Evolutionary conservation across 2,113 vertebrate genomes (phyloP), one percentile per base, ranked within the genome.

Genomic region (Bos javanicus): DNA sequence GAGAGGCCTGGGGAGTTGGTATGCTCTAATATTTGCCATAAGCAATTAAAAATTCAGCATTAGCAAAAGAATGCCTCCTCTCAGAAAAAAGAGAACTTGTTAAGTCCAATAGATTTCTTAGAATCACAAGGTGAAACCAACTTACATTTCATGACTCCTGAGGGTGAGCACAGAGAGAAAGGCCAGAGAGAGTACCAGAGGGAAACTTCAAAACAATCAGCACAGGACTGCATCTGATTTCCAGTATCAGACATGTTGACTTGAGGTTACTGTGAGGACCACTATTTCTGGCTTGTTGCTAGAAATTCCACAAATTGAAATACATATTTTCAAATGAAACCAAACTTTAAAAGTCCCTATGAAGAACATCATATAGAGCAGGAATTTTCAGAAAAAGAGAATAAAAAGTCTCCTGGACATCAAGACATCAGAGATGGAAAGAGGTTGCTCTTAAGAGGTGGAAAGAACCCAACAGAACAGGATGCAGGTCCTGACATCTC

Each of bases 11-110:
- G 87, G 91, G 91, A 97, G 91, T 93, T 67, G 21, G 90, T 98
- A 76, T 46, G 48, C 96, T 98, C 50, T 93, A 82, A 96, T 80
- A 60, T 48, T 89, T 52, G 16, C 59, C 39, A 98, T 98, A 97
- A 98, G 98, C 99, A 98, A 98, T 99, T 98, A 67, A 98, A 97
- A 95, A 91, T 59, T 90, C 81, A 54, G 67, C 74, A 71, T 86
- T 90, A 87, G 76, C 46, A 82, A 48, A 26, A 92, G 46, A 84
- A 67, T 59, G 56, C 39, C 81, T 86, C 64, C 56, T 95, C 43
- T 23, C 28, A 94, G n/a, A 90, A 84, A 88, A 94, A 90, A 97
- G 85, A 88, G 43, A 21, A 26, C 26, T 82, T 80, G 85, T 78
- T 78, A 82, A 62, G 92, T 92, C 87, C 71, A 60, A 81, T 59